Evolutionary conservation across 1,140 invertebrate species (phyloP).

Genomic region (Drosophila kanapiae): DNA sequence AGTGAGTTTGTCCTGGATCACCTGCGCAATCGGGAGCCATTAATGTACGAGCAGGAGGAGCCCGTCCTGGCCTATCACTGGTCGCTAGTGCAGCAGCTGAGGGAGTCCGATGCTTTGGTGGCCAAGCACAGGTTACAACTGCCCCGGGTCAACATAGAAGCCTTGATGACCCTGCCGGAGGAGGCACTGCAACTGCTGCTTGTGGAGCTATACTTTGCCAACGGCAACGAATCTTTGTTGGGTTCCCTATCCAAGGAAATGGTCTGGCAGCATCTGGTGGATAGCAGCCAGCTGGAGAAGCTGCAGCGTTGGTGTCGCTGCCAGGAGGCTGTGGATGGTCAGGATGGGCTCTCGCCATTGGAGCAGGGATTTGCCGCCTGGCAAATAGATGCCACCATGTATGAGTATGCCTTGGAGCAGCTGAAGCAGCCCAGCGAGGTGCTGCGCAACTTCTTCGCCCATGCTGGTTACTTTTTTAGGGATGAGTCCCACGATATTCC

Average conservation of each 20-base stretch:
- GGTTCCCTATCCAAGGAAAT: slow-evolving; percentile 63
- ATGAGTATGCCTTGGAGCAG: slow-evolving; percentile 67
- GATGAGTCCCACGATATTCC: slow-evolving; percentile 55
- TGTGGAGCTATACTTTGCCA: slow-evolving; percentile 73
- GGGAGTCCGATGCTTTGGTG: slow-evolving; percentile 56
- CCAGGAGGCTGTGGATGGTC: slow-evolving; percentile 4
- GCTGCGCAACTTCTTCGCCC: slow-evolving; percentile 73
- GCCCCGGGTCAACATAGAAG: slow-evolving; percentile 70
- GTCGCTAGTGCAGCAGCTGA: slow-evolving; percentile 67
- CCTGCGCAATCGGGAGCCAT: slow-evolving; percentile 57
- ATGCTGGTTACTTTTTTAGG: slow-evolving; percentile 65
- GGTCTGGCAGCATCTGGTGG: slow-evolving; percentile 76
- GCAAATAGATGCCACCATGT: slow-evolving; percentile 71
- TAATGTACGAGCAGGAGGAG: slow-evolving; percentile 65
- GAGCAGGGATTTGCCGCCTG: slow-evolving; percentile 60
- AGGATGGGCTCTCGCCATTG: slow-evolving; percentile 12
- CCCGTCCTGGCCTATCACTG: slow-evolving; percentile 72
- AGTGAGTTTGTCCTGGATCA: slow-evolving; percentile 77
- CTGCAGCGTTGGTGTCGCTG: slow-evolving; percentile 67
- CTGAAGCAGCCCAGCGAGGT: slow-evolving; percentile 55
- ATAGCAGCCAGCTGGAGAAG: slow-evolving; percentile 36
- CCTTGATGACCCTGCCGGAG: slow-evolving; percentile 62
- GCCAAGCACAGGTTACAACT: slow-evolving; percentile 44
- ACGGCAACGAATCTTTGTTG: slow-evolving; percentile 59
- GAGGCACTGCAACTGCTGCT: slow-evolving; percentile 53